Conservation (phyloP, 2,113 vertebrate genomes). For the Xiphias gladius region DNA sequence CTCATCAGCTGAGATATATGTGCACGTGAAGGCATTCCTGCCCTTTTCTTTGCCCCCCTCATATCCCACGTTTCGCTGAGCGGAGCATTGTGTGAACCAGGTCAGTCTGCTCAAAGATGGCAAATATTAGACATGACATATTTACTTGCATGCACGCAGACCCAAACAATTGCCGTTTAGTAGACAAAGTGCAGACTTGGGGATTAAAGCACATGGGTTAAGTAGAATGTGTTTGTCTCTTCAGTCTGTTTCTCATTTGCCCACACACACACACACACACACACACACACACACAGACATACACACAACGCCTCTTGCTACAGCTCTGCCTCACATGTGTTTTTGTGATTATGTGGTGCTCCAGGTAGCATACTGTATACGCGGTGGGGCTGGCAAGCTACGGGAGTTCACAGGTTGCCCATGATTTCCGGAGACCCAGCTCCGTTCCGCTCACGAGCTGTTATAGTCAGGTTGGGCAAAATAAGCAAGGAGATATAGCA, state of each 20-base stretch:
- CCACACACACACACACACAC: constrained; percentile 1
- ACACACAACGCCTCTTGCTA: neutral
- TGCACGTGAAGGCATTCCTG: constrained; percentile 55
- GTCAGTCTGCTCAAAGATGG: constrained; percentile 27
- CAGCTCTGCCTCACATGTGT: constrained; percentile 48
- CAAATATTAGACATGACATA: constrained; percentile 40
- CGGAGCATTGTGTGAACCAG: constrained; percentile 21
- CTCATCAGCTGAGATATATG: constrained; percentile 60
- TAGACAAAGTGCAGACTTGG: constrained; percentile 27
- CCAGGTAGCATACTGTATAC: constrained; percentile 35
- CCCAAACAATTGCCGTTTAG: constrained; percentile 45
- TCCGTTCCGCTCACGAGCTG: neutral
- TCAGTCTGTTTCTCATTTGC: constrained; percentile 58
- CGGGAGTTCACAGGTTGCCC: constrained; percentile 21
- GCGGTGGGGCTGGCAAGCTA: neutral
- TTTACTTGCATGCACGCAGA: constrained; percentile 35
- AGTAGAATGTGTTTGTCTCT: constrained; percentile 36
- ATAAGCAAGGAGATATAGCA: neutral
- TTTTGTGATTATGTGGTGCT: constrained; percentile 53
- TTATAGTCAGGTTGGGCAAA: neutral
- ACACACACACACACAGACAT: constrained; percentile 1
- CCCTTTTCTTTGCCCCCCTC: neutral
- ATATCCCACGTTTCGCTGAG: neutral
- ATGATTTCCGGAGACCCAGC: neutral
- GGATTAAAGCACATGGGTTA: constrained; percentile 28